Base-by-base conservation (phyloP, 2,113 vertebrate species). In the Vimba vimba region DNA sequence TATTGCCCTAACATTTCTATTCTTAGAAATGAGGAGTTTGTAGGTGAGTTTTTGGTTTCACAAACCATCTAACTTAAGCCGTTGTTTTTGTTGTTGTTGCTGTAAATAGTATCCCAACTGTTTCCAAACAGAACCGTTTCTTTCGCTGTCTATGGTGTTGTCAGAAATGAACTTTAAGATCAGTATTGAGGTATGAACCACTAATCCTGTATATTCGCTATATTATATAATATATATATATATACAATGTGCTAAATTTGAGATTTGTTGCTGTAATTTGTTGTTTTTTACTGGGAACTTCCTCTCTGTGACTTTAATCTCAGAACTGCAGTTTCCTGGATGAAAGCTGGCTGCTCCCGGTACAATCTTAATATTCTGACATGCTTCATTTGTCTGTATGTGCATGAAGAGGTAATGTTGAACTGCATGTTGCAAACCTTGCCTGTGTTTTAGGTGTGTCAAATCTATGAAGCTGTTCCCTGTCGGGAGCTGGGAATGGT, bases 291-390 rank as follows among this genome's bases (percentile, higher is more conserved):
- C 43, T 69, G 10, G 10, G n/a, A 27, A 47, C 23, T 21, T 84
- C 12, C 55, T 75, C 23, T 86, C 55, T 69, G 12, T 52, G 59
- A 87, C 74, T 89, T 36, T 89, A 43, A 85, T 88, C 86, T 84
- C 90, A 95, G 95, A 97, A 96, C 33, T 96, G 94, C 91, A 97
- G 95, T 91, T 97, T 97, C 91, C 92, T 96, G 91, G 95, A 96
- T 0, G 92, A 97, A 88, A 96, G 95, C 85, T 97, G 96, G 96
- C 91, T 95, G 76, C 91, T 96, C 82, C 95, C 92, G 55, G 95
- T 96, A 93, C 95, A 90, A 88, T 62, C 59, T 55, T 12, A 64
- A 68, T 78, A 9, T 73, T 69, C 4, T 27, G 0, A 1, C 0
- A 21, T 43, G 25, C 6, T 8, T 64, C n/a, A 15, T 68, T 45